Conservation (phyloP, 2,888 invertebrate species). For the Philonicus albiceps region DNA sequence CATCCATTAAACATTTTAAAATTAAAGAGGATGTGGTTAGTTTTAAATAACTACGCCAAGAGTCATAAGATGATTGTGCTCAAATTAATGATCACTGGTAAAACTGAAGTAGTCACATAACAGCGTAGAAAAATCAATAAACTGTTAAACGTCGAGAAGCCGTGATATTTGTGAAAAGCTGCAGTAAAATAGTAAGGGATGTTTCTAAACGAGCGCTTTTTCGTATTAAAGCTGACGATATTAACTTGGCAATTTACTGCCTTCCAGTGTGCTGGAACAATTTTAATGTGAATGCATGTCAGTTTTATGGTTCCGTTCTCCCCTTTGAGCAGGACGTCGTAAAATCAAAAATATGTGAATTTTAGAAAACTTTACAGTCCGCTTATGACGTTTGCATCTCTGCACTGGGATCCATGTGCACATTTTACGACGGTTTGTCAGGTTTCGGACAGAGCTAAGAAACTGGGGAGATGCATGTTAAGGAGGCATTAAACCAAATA, state of each 20-base stretch:
- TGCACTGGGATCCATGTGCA: neutral
- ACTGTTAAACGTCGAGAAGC: neutral
- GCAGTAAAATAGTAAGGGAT: neutral
- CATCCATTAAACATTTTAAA: no score
- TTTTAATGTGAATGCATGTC: conserved; percentile 23
- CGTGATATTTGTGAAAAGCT: neutral
- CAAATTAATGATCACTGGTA: no score
- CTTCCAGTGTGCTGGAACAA: neutral
- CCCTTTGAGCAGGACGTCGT: neutral
- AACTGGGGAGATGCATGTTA: conserved; percentile 1
- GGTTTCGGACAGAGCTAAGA: neutral
- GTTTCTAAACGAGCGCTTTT: neutral
- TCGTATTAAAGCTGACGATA: neutral
- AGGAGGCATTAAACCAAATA: conserved; percentile 20
- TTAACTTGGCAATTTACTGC: conserved; percentile 20
- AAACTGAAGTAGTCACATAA: no score
- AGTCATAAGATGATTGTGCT: no score
- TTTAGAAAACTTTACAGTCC: conserved; percentile 19
- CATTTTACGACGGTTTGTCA: neutral
- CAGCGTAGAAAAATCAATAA: no score
- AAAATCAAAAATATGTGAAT: conserved; percentile 33
- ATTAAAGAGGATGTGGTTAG: no score
- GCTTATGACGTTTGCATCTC: neutral
- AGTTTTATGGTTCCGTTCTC: neutral
- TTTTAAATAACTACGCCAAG: no score